Conservation (phyloP, 92 coral and sea anemone species). For the Paramuricea clavata region DNA sequence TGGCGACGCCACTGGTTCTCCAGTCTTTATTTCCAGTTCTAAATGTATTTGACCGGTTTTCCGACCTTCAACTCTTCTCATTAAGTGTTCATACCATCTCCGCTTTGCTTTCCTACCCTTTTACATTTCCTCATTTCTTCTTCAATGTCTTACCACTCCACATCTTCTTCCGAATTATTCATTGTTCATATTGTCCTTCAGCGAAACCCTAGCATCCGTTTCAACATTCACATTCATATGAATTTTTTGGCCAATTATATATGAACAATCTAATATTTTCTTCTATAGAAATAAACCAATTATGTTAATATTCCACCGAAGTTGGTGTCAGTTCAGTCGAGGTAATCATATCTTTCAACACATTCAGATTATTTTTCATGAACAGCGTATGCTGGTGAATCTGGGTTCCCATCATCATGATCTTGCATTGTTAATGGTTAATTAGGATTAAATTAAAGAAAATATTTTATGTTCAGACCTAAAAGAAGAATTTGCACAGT, state of each 20-base stretch:
- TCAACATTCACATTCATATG: not conserved
- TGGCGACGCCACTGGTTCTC: too few species aligned
- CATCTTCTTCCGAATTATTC: not conserved
- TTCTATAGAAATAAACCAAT: slow-evolving; percentile 80
- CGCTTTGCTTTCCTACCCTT: not conserved
- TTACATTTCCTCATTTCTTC: not conserved
- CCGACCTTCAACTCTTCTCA: too few species aligned
- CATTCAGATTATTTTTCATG: not conserved
- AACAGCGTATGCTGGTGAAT: too few species aligned
- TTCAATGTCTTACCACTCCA: not conserved
- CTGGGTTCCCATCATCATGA: too few species aligned
- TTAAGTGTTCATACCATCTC: too few species aligned
- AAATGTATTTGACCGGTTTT: too few species aligned
- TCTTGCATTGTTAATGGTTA: too few species aligned
- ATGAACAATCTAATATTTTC: not conserved
- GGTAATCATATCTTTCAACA: slow-evolving; percentile 45
- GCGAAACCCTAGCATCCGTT: not conserved
- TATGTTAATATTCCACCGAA: slow-evolving; percentile 85
- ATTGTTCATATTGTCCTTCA: not conserved
- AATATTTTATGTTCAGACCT: slow-evolving; percentile 66
- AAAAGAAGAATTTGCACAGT: slow-evolving; percentile 84
- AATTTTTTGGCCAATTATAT: not conserved
- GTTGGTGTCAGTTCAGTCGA: slow-evolving; percentile 98
- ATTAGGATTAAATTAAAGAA: too few species aligned
- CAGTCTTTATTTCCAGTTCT: too few species aligned